phyloP scores from a whole-genome alignment of 2,113 vertebrate species.

The Oplegnathus fasciatus region DNA sequence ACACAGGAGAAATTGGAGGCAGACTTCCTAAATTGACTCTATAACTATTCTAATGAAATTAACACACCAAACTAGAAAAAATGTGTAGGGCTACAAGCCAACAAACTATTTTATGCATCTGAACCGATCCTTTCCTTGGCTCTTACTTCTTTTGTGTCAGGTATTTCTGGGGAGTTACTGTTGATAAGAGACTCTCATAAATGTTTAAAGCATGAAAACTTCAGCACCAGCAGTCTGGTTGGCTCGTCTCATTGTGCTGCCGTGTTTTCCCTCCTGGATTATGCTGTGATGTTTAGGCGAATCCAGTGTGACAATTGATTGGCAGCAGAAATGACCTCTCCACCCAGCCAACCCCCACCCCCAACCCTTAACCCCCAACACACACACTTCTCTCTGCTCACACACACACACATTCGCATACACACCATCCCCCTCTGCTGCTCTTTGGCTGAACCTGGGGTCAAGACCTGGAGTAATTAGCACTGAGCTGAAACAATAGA shows the following conservation, averaged over 20 bases:
- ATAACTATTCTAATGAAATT: background rate
- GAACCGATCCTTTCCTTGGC: background rate
- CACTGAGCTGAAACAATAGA: constrained; percentile 81
- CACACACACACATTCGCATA: constrained; percentile 43
- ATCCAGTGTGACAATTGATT: constrained; percentile 74
- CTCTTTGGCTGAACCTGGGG: constrained; percentile 70
- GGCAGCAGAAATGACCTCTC: constrained; percentile 75
- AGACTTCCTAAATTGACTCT: background rate
- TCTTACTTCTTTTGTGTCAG: background rate
- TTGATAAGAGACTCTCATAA: background rate
- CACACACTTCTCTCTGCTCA: constrained; percentile 8
- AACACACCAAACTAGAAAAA: background rate
- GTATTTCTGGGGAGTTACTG: background rate
- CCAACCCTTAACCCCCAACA: constrained; percentile 23
- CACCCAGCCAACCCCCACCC: constrained; percentile 27
- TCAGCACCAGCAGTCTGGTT: constrained; percentile 9
- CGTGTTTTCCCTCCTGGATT: constrained; percentile 45
- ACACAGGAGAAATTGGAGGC: background rate
- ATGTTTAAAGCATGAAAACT: background rate
- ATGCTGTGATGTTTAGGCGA: constrained; percentile 41
- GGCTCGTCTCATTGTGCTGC: constrained; percentile 35
- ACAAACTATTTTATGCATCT: background rate
- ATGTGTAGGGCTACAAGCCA: background rate
- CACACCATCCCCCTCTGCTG: constrained; percentile 51
- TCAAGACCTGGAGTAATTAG: constrained; percentile 81